Conservation (phyloP, 2,113 vertebrate genomes). For the Aphyosemion australe region DNA sequence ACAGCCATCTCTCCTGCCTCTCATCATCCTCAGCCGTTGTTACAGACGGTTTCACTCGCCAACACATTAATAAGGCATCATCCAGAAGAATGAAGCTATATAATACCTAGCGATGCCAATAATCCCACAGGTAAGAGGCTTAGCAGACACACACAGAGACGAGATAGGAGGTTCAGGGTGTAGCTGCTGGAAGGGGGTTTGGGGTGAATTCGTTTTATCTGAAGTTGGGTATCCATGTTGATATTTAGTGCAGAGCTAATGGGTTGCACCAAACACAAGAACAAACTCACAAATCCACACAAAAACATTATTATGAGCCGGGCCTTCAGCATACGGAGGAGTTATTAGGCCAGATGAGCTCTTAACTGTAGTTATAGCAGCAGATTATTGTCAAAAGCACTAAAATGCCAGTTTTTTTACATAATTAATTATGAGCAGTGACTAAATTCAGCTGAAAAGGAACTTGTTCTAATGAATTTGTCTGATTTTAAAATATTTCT, state of each 20-base stretch:
- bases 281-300: background rate
- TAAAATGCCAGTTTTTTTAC: too few relatives aligned
- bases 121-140: slow-evolving; percentile 78
- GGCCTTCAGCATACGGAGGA: slow-evolving; percentile 32
- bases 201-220: slow-evolving; percentile 52
- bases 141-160: slow-evolving; percentile 50
- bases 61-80: slow-evolving; percentile 74
- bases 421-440: too few relatives aligned
- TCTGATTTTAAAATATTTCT: too few relatives aligned
- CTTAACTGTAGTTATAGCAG: slow-evolving; percentile 31
- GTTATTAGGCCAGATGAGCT: slow-evolving; percentile 38
- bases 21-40: slow-evolving; percentile 32
- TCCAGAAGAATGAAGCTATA: slow-evolving; percentile 74
- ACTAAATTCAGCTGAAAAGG: too few relatives aligned
- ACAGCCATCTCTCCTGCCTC: slow-evolving; percentile 8
- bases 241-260: slow-evolving; percentile 37
- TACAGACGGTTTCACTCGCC: slow-evolving; percentile 70
- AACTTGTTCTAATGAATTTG: too few relatives aligned
- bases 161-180: slow-evolving; percentile 17
- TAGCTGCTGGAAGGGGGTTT: background rate
- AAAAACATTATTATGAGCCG: slow-evolving; percentile 12
- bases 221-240: slow-evolving; percentile 47
- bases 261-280: background rate
- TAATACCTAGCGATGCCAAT: slow-evolving; percentile 71
- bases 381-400: slow-evolving; percentile 7